Evolutionary conservation across 2,113 vertebrate genomes (phyloP).

Genomic region (Neogobius melanostomus): DNA sequence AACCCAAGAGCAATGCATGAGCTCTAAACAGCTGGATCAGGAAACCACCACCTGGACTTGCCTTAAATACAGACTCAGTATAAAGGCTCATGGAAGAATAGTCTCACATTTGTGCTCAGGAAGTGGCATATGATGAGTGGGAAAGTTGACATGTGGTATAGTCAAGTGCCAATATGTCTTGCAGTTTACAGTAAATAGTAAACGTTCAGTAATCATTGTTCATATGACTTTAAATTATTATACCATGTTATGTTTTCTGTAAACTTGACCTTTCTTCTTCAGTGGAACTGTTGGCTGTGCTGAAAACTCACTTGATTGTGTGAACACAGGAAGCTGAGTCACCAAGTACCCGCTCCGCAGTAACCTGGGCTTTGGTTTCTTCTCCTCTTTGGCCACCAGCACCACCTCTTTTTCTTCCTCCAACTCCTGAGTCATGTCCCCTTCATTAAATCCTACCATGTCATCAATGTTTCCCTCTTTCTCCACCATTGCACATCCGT

Average conservation of each 20-base stretch:
- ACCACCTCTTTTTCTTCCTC: conserved; percentile 20
- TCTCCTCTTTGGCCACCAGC: conserved; percentile 20
- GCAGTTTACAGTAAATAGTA: background rate
- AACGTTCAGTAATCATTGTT: background rate
- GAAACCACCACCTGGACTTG: conserved; percentile 30
- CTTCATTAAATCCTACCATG: too few species aligned
- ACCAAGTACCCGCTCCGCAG: conserved; percentile 55
- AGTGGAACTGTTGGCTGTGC: background rate
- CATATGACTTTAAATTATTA: background rate
- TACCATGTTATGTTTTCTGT: background rate
- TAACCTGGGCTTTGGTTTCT: conserved; percentile 38
- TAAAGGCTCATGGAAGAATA: conserved; percentile 21
- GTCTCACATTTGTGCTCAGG: conserved; percentile 72
- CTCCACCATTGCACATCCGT: conserved; percentile 9
- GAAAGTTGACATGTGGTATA: conserved; percentile 58
- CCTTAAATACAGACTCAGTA: conserved; percentile 25
- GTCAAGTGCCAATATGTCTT: conserved; percentile 4
- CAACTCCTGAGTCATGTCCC: conserved; percentile 1
- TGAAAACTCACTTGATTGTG: conserved; percentile 68
- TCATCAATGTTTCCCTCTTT: background rate
- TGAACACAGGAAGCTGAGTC: conserved; percentile 54
- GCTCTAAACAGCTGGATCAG: conserved; percentile 54
- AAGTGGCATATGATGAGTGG: conserved; percentile 67
- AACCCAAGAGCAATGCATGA: conserved; percentile 54
- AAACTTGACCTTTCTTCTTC: background rate